Conservation (phyloP, 2,888 invertebrate genomes). For the Cataglyphis cursor region DNA sequence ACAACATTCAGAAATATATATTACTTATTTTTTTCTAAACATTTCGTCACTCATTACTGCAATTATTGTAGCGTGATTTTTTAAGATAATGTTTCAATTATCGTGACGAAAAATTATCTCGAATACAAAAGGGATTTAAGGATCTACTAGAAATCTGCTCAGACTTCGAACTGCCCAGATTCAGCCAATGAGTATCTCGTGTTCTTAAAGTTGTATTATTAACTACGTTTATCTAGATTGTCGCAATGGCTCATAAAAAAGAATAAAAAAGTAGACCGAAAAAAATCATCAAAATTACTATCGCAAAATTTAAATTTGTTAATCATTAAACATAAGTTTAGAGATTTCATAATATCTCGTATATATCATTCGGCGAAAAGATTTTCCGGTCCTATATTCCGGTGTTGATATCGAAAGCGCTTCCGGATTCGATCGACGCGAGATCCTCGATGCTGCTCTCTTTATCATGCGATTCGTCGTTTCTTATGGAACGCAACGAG, state of each 20-base stretch:
- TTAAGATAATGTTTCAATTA: not conserved
- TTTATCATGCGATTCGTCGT: not conserved
- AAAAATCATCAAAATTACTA: not conserved
- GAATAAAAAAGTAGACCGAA: not conserved
- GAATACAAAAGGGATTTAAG: not conserved
- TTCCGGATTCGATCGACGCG: not conserved
- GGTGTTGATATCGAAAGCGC: not conserved
- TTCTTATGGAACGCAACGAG: not conserved
- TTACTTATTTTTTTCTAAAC: not conserved
- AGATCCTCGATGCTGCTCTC: not conserved
- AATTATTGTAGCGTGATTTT: not conserved
- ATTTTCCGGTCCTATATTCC: not conserved
- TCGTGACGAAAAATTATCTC: not conserved
- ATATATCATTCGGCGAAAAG: not conserved
- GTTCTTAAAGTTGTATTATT: conserved; percentile 10
- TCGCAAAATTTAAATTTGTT: not conserved
- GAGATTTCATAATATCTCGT: not conserved
- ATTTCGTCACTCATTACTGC: not conserved
- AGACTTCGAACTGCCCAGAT: not conserved
- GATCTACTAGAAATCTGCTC: not conserved
- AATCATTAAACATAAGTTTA: not conserved
- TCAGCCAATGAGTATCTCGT: not conserved
- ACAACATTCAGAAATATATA: not conserved
- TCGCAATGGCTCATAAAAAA: not conserved
- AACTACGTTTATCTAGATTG: not conserved